These are phyloP conservation scores for Naso thynnoides DNA, from an alignment of 2,797 vertebrate genomes.

Conservation along the genomic window DNA sequence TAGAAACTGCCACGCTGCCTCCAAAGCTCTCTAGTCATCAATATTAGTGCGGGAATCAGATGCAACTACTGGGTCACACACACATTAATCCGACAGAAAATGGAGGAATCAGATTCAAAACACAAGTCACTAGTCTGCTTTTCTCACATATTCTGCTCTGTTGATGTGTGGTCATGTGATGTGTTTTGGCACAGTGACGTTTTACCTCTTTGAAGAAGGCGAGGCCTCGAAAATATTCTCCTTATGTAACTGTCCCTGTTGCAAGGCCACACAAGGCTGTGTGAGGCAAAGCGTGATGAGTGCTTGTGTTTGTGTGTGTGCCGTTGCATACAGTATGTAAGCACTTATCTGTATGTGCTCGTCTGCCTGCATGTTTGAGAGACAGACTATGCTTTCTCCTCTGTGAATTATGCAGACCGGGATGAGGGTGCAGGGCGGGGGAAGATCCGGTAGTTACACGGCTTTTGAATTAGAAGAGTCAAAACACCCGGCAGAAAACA, in stretches of 20 bases:
- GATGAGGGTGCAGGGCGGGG: conserved; percentile 39
- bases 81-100: conserved; percentile 18
- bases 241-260: conserved; percentile 85
- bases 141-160: conserved; percentile 36
- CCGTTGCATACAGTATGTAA: conserved; percentile 33
- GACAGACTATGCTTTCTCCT: conserved; percentile 43
- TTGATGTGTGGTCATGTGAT: conserved; percentile 60
- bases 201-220: conserved; percentile 78
- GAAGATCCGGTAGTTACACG: conserved; percentile 61
- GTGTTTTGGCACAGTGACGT: conserved; percentile 67
- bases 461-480: conserved; percentile 74
- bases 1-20: conserved; percentile 45
- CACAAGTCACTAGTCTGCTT: conserved; percentile 35
- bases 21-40: conserved; percentile 62
- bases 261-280: conserved; percentile 57
- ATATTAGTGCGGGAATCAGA: conserved; percentile 52
- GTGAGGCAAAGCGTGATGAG: conserved; percentile 65
- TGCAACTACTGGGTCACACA: conserved; percentile 19
- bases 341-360: conserved; percentile 43
- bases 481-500: conserved; percentile 47
- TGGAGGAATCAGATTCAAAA: conserved; percentile 39
- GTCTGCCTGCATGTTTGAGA: conserved; percentile 45
- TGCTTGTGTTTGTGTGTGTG: conserved; percentile 15
- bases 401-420: conserved; percentile 75
- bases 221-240: conserved; percentile 79